Base-by-base conservation (phyloP, 2,797 vertebrate species). In the Mionectes olivaceus region DNA sequence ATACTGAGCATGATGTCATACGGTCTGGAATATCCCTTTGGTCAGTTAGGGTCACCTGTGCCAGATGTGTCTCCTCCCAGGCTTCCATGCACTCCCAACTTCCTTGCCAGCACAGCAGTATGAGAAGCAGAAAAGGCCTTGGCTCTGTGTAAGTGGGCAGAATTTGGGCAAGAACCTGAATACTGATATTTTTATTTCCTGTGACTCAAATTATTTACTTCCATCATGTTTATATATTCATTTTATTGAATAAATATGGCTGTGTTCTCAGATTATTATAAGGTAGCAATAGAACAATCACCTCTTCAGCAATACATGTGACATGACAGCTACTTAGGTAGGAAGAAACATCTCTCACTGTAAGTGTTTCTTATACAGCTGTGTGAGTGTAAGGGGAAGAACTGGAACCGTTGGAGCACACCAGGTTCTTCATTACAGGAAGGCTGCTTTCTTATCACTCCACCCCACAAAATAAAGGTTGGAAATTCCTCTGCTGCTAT, bases 391-490 rank as follows among this genome's bases (percentile, higher is more conserved):
- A 41, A 30, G 25, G 7, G 47, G 41, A 78, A 56, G 19, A 68
- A 55, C 17, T 65, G 52, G 35, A 41, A 46, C 5, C 46, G 7
- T 0, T 39, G 37, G 44, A 74, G 32, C 16, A 27, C 47, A 67
- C 22, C 1, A 4, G 6, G 24, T 50, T 85, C 43, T 53, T 79
- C 18, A 18, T 44, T 35, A 59, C 7, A 46, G 25, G 46, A 41
- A 82, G 22, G 44, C 17, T 83, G 43, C 27, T 80, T 68, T 68
- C 53, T 59, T 65, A 53, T 16, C n/a, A 46, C 21, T 53, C 24
- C 0, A 2, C 28, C 65, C 5, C 37, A 27, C 0, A 0, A 44
- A 16, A 85, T 47, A 73, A 83, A 35, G 25, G 70, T 3, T 49
- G 33, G 67, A 57, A 83, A 80, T 33, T 59, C 32, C 24, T 33